These are phyloP conservation scores for Tetragnatha versicolor DNA, from an alignment of 1,140 invertebrate species.

Conservation along the genomic window DNA sequence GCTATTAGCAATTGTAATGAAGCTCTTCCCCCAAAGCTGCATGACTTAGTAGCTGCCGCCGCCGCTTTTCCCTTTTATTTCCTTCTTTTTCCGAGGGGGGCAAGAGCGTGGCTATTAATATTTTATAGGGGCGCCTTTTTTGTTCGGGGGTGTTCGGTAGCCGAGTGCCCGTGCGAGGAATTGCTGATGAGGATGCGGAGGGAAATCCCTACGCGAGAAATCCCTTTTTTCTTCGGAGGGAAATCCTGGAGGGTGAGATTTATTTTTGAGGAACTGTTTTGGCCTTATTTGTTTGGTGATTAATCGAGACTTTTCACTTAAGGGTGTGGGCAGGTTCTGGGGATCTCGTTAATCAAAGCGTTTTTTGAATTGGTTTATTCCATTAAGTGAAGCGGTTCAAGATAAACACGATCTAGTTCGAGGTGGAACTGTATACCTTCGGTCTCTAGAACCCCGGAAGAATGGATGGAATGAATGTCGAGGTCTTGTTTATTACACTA, in stretches of 20 bases:
- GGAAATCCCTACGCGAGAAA: conserved; percentile 26
- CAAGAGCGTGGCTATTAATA: conserved; percentile 49
- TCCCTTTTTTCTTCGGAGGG: neutral
- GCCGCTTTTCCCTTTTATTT: conserved; percentile 9
- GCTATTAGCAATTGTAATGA: conserved; percentile 55
- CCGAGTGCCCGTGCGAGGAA: conserved; percentile 40
- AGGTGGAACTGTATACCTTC: too few species aligned
- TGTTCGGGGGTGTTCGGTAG: conserved; percentile 31
- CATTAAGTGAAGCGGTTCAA: too few species aligned
- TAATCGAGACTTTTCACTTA: too few species aligned
- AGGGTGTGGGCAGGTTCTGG: too few species aligned
- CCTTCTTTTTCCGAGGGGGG: conserved; percentile 28
- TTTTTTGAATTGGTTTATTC: too few species aligned
- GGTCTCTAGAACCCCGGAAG: too few species aligned
- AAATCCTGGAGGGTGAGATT: neutral
- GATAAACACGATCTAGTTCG: too few species aligned
- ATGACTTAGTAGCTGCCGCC: conserved; percentile 48
- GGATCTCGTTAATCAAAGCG: too few species aligned
- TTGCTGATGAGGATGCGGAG: conserved; percentile 33
- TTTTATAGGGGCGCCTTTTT: conserved; percentile 44
- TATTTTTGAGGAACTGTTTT: neutral
- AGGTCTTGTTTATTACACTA: too few species aligned
- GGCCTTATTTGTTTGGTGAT: neutral
- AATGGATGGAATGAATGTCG: too few species aligned
- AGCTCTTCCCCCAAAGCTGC: conserved; percentile 44